These are phyloP conservation scores for Drosophila mojavensis DNA, from an alignment of 1,140 invertebrate species.

Conservation along the genomic window DNA sequence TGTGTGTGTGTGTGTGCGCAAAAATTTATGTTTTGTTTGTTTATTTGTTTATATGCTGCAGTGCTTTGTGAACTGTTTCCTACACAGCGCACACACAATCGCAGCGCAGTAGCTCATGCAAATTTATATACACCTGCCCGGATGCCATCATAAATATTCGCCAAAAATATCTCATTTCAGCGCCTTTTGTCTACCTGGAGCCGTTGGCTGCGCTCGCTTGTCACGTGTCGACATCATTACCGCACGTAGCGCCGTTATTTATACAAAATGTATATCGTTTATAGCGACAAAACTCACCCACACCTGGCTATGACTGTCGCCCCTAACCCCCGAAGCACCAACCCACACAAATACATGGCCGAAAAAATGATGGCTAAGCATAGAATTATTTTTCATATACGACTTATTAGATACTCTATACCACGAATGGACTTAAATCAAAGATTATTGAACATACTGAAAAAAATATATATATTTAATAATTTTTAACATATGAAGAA, in stretches of 20 bases:
- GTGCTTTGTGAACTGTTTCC: constrained; percentile 59
- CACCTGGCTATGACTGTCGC: neutral
- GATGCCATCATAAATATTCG: constrained; percentile 75
- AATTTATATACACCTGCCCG: constrained; percentile 78
- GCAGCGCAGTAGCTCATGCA: constrained; percentile 63
- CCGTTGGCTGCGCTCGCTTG: constrained; percentile 55
- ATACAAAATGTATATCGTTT: constrained; percentile 80
- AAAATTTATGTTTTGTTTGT: constrained; percentile 81
- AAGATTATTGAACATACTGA: too few species aligned
- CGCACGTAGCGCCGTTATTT: constrained; percentile 76
- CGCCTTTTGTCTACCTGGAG: constrained; percentile 70
- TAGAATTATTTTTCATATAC: neutral
- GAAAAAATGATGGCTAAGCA: neutral
- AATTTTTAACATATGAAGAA: too few species aligned
- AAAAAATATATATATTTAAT: too few species aligned
- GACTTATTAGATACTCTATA: neutral
- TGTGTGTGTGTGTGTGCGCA: constrained; percentile 31
- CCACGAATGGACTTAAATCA: too few species aligned
- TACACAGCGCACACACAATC: constrained; percentile 1
- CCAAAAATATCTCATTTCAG: constrained; percentile 78
- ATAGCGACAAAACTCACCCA: constrained; percentile 47
- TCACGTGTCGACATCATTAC: constrained; percentile 81
- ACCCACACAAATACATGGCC: neutral
- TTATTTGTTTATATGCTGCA: constrained; percentile 74
- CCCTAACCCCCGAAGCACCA: neutral